Percentiles rank a stretch among this genome's conserved stretches.
phyloP scores from a whole-genome alignment of 1,140 invertebrate species.

The Adelges cooleyi region DNA sequence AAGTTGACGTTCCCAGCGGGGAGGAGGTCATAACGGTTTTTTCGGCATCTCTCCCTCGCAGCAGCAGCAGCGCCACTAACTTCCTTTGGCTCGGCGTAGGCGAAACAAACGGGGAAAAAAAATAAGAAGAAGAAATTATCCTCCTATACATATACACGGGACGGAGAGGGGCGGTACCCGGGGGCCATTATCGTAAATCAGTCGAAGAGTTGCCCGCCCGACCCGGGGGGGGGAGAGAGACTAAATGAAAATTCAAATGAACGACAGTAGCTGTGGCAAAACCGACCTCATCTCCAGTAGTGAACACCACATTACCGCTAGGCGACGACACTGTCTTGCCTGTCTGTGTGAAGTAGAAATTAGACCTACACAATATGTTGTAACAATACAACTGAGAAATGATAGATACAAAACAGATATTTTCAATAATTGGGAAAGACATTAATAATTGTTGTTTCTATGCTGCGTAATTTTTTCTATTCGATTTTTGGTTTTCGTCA shows the following conservation, averaged over 20 bases:
- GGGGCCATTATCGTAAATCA: slow-evolving; percentile 27
- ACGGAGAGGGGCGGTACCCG: slow-evolving; percentile 12
- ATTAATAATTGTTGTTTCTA: no score
- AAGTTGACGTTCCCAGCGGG: slow-evolving; percentile 27
- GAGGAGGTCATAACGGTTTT: slow-evolving; percentile 29
- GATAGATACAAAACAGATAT: no score
- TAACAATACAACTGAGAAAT: no score
- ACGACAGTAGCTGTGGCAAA: neutral
- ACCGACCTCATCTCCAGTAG: neutral
- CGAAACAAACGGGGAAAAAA: neutral
- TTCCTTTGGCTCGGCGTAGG: neutral
- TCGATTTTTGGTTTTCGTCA: no score
- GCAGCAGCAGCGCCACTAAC: neutral
- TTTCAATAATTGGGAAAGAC: no score
- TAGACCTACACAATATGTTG: no score
- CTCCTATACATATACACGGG: no score
- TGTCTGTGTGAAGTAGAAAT: no score
- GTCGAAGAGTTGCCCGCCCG: neutral
- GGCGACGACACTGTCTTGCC: no score
- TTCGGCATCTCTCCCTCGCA: neutral
- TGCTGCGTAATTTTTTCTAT: no score
- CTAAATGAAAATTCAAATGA: slow-evolving; percentile 29
- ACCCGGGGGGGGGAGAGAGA: neutral
- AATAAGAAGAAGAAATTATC: slow-evolving; percentile 25
- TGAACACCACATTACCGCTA: no score